Evolutionary conservation across 2,888 invertebrate species (phyloP), one percentile per base, ranked within the genome.

Genomic region (Zaprionus lineosus): DNA sequence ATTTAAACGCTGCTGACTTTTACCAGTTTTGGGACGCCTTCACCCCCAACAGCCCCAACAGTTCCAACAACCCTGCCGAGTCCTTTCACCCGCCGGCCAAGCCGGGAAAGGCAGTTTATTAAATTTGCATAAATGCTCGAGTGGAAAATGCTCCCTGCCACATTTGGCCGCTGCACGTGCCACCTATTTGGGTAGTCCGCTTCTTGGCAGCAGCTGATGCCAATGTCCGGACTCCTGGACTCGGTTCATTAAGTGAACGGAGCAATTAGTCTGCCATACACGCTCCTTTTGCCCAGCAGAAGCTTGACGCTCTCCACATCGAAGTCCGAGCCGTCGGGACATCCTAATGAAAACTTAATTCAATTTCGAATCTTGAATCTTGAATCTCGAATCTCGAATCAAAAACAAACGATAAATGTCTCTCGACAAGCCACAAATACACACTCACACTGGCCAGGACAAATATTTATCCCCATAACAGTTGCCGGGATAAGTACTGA

Each of bases 41-140:
- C 2, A n/a, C n/a, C n/a, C n/a, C n/a, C n/a, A n/a, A n/a, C n/a
- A n/a, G n/a, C n/a, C n/a, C 8, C 24, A 21, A 21, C 3, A 21
- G 7, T n/a, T 8, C 6, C 6, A 24, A 24, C 2, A 2, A 14
- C 11, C n/a, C 2, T 8, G 31, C 14, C 28, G n/a, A n/a, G 28
- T n/a, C 9, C 7, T 12, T 9, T 18, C 18, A 16, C 7, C 15
- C 19, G 14, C 36, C 14, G 5, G 5, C 16, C 15, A 8, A 56
- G 11, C 31, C 31, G 28, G n/a, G n/a, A 28, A 56, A 60, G 66
- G 48, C 57, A 85, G 82, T 86, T 86, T 86, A 85, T 86, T 85
- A 86, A 85, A 85, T 85, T 85, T 85, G 76, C 86, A 85, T 85
- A 85, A 82, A 77, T 74, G 83, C 71, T 68, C 57, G 52, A 67